phyloP scores from a whole-genome alignment of 2,113 vertebrate species.

The Elgaria multicarinata region DNA sequence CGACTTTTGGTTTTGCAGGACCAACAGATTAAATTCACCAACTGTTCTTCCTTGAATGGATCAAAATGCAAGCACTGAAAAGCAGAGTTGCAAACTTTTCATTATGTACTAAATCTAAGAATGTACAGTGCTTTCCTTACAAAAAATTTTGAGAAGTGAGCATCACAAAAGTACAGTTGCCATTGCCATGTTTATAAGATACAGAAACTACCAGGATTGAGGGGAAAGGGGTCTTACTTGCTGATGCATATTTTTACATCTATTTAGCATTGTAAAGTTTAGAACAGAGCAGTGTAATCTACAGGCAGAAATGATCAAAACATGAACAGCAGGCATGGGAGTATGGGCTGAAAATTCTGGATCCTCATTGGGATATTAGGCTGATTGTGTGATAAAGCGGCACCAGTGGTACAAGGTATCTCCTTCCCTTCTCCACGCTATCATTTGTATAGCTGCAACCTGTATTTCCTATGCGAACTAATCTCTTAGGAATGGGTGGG shows the following conservation, averaged over 20 bases:
- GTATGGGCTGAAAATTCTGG: neutral
- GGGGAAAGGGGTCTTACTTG: neutral
- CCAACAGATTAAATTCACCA: neutral
- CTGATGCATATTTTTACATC: neutral
- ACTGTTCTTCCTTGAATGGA: constrained; percentile 4
- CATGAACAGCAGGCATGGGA: neutral
- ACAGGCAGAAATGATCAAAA: neutral
- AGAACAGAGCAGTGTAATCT: neutral
- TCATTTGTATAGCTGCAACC: neutral
- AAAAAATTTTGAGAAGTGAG: neutral
- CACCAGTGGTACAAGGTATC: neutral
- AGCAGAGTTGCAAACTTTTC: neutral
- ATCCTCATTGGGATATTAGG: neutral
- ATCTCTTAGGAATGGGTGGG: neutral
- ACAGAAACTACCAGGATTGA: neutral
- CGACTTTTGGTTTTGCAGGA: neutral
- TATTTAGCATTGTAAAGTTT: neutral
- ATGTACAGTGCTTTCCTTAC: neutral
- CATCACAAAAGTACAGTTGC: neutral
- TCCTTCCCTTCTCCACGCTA: neutral
- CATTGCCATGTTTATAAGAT: neutral
- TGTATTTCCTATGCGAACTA: neutral
- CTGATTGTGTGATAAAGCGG: neutral
- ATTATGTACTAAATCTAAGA: neutral
- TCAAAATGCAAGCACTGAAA: neutral